Evolutionary conservation across 1,140 invertebrate species (phyloP).

Genomic region (Anagrus nilaparvatae): DNA sequence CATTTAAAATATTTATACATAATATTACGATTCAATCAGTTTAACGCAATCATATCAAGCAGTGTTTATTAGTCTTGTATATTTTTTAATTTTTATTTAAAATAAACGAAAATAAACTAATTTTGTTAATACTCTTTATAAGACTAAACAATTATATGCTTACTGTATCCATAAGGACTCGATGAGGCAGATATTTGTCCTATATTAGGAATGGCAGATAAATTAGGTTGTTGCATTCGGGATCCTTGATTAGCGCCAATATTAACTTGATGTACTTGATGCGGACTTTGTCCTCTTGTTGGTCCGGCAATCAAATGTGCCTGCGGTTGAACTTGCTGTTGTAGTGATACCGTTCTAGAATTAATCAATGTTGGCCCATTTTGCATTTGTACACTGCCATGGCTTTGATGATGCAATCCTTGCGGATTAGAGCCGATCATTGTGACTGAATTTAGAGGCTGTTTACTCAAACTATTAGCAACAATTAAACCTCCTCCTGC

Average conservation of each 20-base stretch:
- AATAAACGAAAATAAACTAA: too few species aligned
- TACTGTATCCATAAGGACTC: constrained; percentile 45
- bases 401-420: constrained; percentile 38
- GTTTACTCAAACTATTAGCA: constrained; percentile 56
- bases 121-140: too few species aligned
- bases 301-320: constrained; percentile 42
- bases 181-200: constrained; percentile 38
- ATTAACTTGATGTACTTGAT: constrained; percentile 35
- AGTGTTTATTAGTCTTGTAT: too few species aligned
- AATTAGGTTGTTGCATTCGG: constrained; percentile 44
- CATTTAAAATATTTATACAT: too few species aligned
- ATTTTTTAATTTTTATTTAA: too few species aligned
- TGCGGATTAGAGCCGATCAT: constrained; percentile 39
- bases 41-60: too few species aligned
- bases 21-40: too few species aligned
- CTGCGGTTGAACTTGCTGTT: constrained; percentile 42
- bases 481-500: constrained; percentile 50
- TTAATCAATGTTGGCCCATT: constrained; percentile 59
- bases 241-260: constrained; percentile 42
- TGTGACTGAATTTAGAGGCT: constrained; percentile 45
- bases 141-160: constrained; percentile 14
- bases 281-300: constrained; percentile 36
- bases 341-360: constrained; percentile 45
- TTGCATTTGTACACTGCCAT: constrained; percentile 45
- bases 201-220: constrained; percentile 37